Evolutionary conservation across 1,140 invertebrate genomes (phyloP), one percentile per base, ranked within the genome.

Genomic region (Lepidotrigona ventralis): DNA sequence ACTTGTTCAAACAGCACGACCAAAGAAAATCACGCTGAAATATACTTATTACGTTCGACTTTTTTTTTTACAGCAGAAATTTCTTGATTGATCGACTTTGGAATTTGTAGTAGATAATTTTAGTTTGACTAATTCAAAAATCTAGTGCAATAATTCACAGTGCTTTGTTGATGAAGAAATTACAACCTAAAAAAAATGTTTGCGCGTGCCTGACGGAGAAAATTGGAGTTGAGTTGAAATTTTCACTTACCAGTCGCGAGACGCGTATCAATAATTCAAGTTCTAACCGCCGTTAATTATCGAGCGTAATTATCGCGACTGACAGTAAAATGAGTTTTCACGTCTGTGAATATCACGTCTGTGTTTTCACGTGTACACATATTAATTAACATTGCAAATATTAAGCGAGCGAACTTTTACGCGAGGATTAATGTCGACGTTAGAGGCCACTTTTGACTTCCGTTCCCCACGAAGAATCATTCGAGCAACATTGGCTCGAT

Each of bases 371-470:
- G n/a, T 26, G 21, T 64, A 53, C 51, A 53, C 29, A 56, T 56
- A 29, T 46, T 46, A 9, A 46, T 46, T 60, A 56, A 83, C 51
- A 73, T 14, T 72, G 46, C 69, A 56, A 68, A 82, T 86, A 77
- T 85, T 79, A 82, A 86, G 54, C 19, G 23, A n/a, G 54, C 39
- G 82, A 83, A 83, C 54, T 86, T 86, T 71, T n/a, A 54, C 64
- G 54, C 21, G 17, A 17, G 14, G 39, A 15, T 60, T 85, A 73
- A 83, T 86, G 70, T 74, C 51, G 54, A 51, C 73, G 85, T 78
- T 74, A 64, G 63, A 78, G 60, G 39, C 39, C 51, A 54, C 74
- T 68, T 60, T 86, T 71, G 68, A 87, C 85, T 83, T 73, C 73
- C 75, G 71, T 80, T 84, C 66, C 46, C 33, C 33, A 53, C 54